Evolutionary conservation across 2,888 invertebrate species (phyloP).

Genomic region (Drosophila nigricruria): DNA sequence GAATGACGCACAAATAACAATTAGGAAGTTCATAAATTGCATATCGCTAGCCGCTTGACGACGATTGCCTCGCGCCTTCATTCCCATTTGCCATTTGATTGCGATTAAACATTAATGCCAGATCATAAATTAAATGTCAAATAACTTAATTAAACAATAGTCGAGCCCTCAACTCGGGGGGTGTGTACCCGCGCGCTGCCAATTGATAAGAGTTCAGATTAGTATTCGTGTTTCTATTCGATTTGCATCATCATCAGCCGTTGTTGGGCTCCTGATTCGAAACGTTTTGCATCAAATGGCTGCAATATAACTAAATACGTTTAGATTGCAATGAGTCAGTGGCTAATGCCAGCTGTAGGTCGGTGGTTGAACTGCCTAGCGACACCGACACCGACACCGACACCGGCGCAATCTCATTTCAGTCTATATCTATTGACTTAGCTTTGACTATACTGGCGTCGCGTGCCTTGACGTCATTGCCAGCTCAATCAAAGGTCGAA

Average conservation of each 20-base stretch:
- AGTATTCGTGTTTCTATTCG: neutral
- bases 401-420: conserved; percentile 27
- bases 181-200: conserved; percentile 1
- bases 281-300: neutral
- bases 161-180: conserved; percentile 27
- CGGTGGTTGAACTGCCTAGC: conserved; percentile 55
- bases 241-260: neutral
- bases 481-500: conserved; percentile 60
- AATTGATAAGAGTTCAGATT: conserved; percentile 24
- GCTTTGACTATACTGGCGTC: conserved; percentile 37
- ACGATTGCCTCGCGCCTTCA: neutral
- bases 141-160: conserved; percentile 62
- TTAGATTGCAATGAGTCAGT: conserved; percentile 39
- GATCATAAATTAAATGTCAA: conserved; percentile 64
- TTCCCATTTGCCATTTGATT: conserved; percentile 23
- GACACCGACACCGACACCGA: conserved; percentile 17
- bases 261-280: neutral
- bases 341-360: neutral
- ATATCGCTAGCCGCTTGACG: conserved; percentile 11
- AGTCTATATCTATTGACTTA: conserved; percentile 7
- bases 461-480: conserved; percentile 72
- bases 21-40: conserved; percentile 12
- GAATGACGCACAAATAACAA: conserved; percentile 26
- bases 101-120: conserved; percentile 39
- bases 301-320: neutral